A percentile compares a stretch with the other conserved stretches of the same genome.
Evolutionary conservation across 2,888 invertebrate species (phyloP).

Genomic region (Trachelus troglodyta): DNA sequence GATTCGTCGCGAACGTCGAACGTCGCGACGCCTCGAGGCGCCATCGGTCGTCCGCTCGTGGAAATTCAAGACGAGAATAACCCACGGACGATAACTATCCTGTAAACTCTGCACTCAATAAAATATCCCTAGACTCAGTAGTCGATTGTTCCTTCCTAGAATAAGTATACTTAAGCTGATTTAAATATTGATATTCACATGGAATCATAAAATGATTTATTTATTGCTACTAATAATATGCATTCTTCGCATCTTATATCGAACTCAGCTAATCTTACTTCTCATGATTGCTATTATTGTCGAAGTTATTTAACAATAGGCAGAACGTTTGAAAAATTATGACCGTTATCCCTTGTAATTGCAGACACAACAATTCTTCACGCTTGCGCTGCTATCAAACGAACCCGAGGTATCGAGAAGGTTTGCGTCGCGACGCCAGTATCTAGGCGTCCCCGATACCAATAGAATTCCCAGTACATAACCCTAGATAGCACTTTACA

Average conservation of each 20-base stretch:
- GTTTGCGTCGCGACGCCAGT: too few species aligned
- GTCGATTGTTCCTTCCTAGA: not conserved
- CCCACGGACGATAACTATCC: not conserved
- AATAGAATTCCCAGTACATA: not conserved
- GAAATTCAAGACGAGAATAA: not conserved
- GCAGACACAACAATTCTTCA: not conserved
- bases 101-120: not conserved
- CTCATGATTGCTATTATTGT: not conserved
- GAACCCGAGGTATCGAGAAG: too few species aligned
- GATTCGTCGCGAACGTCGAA: not conserved
- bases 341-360: not conserved
- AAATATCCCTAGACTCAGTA: not conserved
- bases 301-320: not conserved
- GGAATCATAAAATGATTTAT: not conserved
- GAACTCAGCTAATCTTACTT: not conserved
- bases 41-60: not conserved
- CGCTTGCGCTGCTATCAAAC: too few species aligned
- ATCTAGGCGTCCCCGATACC: not conserved
- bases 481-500: not conserved
- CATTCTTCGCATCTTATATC: not conserved
- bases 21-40: not conserved
- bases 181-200: not conserved
- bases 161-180: not conserved
- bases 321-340: not conserved
- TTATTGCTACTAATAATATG: not conserved